Base-by-base conservation (phyloP, 2,888 invertebrate genomes). In the Gnatocerus cornutus region DNA sequence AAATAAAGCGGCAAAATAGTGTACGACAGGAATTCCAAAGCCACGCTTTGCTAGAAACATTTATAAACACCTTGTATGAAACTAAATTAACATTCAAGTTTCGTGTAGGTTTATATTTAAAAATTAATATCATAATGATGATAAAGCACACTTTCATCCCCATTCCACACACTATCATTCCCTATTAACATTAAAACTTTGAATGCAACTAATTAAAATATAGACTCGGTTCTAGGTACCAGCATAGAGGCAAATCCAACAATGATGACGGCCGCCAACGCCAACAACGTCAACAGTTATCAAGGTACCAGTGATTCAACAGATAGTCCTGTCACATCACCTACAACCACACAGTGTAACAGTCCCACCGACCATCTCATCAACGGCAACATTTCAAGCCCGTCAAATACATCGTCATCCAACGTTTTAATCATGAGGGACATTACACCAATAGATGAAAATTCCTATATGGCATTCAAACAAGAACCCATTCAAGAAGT, bases 241-340 rank as follows among this genome's bases (percentile, higher is more conserved):
- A 85, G 87, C 16, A 84, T 85, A 7, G 88, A 88, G 59, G 61
- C 82, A 75, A 69, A 84, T 79, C 76, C 81, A 78, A 72, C 85
- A 77, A 66, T 83, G 27, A 78, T 83, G 29, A 78, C 82, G n/a
- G 72, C 76, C 9, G 62, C 63, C 30, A 56, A 21, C 29, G 62
- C 63, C 43, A 56, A 46, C 50, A 56, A 27, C 52, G 21, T 55
- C n/a, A 85, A 85, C 21, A 87, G 86, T 74, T 89, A 88, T 76
- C 88, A 88, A 59, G 87, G 87, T 78, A 86, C 87, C 65, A 87
- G 87, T 73, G 88, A 88, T 68, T 88, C 88, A 7, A 87, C 88
- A 0, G 88, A 87, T 73, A 88, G 88, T 78, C 87, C 87, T 0
- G 78, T 87, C 43, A 87, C 87, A 1, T 87, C 88, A 9, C 86